Conservation (phyloP, 2,797 vertebrate genomes). For the Gorsachius magnificus region DNA sequence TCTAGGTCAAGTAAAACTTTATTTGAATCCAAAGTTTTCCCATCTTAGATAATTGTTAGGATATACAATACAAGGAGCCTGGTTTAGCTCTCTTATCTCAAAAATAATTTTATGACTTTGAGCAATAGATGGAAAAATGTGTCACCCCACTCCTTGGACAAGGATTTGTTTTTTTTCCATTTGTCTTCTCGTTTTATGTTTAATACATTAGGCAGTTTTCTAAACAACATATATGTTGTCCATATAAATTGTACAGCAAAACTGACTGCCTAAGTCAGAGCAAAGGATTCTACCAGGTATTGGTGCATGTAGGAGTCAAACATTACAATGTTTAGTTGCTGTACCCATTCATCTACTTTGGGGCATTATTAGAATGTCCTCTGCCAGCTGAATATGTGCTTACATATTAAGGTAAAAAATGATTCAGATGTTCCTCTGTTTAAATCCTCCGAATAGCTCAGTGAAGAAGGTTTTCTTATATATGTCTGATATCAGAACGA, state of each 20-base stretch:
- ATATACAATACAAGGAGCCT: background rate
- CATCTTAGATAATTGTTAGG: background rate
- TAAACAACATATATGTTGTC: background rate
- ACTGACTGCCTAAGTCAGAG: background rate
- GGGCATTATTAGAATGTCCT: background rate
- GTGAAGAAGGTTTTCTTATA: background rate
- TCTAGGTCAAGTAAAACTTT: background rate
- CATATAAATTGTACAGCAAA: background rate
- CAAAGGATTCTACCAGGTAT: background rate
- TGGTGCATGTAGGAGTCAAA: background rate
- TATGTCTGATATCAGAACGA: background rate
- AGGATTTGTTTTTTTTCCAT: background rate
- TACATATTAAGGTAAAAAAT: background rate
- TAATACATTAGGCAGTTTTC: background rate
- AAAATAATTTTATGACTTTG: background rate
- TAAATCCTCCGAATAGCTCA: background rate
- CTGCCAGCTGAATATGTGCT: background rate
- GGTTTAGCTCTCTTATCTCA: background rate
- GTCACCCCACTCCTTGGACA: background rate
- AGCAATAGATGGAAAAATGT: background rate
- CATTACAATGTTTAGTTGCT: background rate
- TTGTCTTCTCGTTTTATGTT: background rate
- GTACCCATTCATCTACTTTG: background rate
- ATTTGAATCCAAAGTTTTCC: background rate
- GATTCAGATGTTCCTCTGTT: background rate